Conservation (phyloP, 2,113 vertebrate genomes). For the Athene cunicularia region DNA sequence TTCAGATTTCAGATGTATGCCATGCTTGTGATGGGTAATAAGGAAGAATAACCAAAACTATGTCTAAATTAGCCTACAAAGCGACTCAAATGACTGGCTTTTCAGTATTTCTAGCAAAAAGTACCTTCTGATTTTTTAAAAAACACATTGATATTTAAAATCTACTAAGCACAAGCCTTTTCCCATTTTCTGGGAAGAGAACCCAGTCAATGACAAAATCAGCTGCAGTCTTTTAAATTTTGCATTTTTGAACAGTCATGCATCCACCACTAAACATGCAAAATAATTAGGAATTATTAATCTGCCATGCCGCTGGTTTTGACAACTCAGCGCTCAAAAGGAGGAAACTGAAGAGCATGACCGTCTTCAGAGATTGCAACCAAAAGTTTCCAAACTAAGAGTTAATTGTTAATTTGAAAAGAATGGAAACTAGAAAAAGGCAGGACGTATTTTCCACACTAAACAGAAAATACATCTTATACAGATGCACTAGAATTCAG, state of each 20-base stretch:
- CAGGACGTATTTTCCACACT: rapidly evolving
- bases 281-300: neutral
- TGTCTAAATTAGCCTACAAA: neutral
- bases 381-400: neutral
- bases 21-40: neutral
- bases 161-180: neutral
- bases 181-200: neutral
- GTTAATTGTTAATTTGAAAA: neutral
- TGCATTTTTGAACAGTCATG: neutral
- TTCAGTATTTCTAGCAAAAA: neutral
- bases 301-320: neutral
- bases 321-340: neutral
- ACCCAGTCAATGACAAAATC: neutral
- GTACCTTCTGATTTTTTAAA: neutral
- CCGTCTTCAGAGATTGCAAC: rapidly evolving
- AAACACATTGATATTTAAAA: neutral
- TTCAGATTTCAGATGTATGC: neutral
- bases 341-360: neutral
- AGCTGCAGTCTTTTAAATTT: neutral
- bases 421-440: neutral
- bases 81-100: neutral
- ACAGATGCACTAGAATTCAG: neutral
- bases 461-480: neutral
- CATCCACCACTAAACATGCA: neutral
- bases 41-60: neutral